Conservation (phyloP, 2,797 vertebrate species). For the Eospalax fontanierii region DNA sequence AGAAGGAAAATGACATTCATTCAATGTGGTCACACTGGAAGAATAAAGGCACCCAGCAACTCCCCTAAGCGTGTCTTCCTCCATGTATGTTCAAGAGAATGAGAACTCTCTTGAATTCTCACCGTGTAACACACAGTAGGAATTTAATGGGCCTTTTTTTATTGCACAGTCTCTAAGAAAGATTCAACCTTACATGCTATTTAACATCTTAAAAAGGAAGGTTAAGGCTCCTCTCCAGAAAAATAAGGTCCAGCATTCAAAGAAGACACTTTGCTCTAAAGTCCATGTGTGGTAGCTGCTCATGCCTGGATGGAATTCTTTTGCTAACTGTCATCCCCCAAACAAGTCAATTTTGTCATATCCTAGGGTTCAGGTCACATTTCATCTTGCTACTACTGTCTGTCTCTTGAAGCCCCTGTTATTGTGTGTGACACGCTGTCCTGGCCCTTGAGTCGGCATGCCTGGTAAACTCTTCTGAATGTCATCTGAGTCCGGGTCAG, state of each 20-base stretch:
- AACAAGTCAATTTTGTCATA: background rate
- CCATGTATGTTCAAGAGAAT: background rate
- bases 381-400: background rate
- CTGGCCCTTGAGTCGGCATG: background rate
- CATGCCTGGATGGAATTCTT: background rate
- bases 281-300: background rate
- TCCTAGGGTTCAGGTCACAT: background rate
- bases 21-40: too few species aligned
- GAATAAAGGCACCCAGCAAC: too few species aligned
- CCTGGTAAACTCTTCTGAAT: accelerated
- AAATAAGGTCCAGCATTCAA: too few species aligned
- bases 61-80: too few species aligned
- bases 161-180: background rate
- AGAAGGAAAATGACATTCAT: too few species aligned
- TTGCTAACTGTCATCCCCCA: background rate
- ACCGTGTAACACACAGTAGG: background rate
- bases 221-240: background rate
- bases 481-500: background rate
- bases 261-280: background rate
- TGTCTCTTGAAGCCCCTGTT: background rate
- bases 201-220: background rate
- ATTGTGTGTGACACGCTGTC: background rate
- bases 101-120: background rate
- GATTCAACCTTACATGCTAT: background rate
- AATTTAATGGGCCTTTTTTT: background rate